A percentile compares a stretch with the other conserved stretches of the same genome.
phyloP scores from a whole-genome alignment of 2,113 vertebrate species.

The Phyllostomus hastatus region DNA sequence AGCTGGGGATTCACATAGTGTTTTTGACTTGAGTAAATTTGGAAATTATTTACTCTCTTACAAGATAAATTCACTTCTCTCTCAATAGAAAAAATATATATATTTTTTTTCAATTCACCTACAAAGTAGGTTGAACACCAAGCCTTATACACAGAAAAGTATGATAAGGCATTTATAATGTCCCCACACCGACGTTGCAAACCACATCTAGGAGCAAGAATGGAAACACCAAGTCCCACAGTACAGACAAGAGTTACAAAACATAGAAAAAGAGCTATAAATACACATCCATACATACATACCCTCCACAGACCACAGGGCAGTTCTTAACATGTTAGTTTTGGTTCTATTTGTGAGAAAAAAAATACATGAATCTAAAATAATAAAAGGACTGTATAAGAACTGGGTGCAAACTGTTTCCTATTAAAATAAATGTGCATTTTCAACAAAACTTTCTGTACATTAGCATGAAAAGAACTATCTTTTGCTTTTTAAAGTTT shows the following conservation, averaged over 20 bases:
- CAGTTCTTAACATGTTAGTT: background rate
- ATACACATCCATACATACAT: background rate
- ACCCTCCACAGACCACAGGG: background rate
- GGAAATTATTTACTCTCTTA: background rate
- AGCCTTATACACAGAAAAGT: background rate
- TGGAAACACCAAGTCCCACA: background rate
- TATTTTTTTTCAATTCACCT: background rate
- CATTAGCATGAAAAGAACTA: background rate
- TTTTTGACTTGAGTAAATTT: background rate
- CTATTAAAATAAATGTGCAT: background rate
- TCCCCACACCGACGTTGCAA: background rate
- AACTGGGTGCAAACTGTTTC: background rate
- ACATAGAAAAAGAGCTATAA: background rate
- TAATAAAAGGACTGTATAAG: background rate
- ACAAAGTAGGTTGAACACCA: background rate
- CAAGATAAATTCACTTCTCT: background rate
- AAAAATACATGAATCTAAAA: background rate
- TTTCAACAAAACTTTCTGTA: background rate
- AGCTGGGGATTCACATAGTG: background rate
- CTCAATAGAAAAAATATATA: background rate
- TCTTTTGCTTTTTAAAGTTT: conserved; percentile 4
- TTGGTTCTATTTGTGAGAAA: background rate
- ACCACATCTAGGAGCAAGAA: background rate
- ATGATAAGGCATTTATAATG: background rate
- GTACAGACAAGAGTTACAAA: background rate